Evolutionary conservation across 2,797 vertebrate genomes (phyloP).

Genomic region (Acropternis orthonyx): DNA sequence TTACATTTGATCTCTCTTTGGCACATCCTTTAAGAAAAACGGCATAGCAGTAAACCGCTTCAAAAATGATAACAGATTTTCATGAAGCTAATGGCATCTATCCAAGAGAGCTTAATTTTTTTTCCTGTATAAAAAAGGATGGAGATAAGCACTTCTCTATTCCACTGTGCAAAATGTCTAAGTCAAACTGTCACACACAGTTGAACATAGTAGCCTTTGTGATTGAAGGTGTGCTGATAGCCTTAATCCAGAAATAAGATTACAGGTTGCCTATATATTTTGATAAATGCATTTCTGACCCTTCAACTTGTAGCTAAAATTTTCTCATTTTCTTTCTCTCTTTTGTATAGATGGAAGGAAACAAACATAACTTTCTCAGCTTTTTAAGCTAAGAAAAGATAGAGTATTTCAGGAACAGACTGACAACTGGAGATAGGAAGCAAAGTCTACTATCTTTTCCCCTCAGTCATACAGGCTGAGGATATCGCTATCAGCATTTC

Average conservation of each 20-base stretch:
- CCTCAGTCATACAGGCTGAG: neutral
- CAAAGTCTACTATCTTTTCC: neutral
- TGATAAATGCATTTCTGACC: fast-evolving
- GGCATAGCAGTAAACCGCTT: neutral
- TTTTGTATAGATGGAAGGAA: neutral
- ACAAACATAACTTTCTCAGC: neutral
- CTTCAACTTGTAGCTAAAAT: neutral
- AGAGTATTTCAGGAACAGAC: neutral
- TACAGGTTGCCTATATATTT: neutral
- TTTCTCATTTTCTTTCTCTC: neutral
- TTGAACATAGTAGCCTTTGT: neutral
- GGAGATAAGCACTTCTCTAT: neutral
- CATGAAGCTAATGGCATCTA: neutral
- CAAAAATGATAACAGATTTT: neutral
- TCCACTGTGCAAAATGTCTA: neutral
- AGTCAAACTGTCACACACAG: neutral
- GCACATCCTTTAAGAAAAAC: neutral
- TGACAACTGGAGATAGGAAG: neutral
- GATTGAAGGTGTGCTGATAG: neutral
- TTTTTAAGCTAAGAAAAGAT: neutral
- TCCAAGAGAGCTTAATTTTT: neutral
- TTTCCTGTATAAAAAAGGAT: neutral
- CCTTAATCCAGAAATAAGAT: neutral
- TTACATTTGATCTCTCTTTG: neutral
- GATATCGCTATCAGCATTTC: neutral